Conservation (phyloP, 2,797 vertebrate genomes). For the Dromococcyx pavoninus region DNA sequence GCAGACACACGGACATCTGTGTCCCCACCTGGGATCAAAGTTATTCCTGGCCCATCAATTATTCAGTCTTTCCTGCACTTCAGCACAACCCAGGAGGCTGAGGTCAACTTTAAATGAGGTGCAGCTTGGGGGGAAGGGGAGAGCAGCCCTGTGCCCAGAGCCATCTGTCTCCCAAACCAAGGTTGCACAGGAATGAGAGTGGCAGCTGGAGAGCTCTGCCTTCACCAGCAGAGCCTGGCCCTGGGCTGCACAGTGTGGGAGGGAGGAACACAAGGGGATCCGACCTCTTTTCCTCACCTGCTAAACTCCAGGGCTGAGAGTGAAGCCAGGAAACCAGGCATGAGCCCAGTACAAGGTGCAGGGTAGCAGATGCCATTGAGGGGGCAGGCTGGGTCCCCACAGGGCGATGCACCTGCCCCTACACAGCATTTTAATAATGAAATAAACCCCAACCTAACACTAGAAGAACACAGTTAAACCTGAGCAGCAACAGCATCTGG, state of each 20-base stretch:
- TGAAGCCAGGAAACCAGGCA: accelerated
- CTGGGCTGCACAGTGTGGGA: background rate
- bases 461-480: background rate
- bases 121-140: accelerated
- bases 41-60: background rate
- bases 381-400: too few species aligned
- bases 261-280: background rate
- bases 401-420: background rate
- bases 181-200: accelerated
- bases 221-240: background rate
- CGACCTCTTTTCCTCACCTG: background rate
- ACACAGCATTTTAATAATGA: background rate
- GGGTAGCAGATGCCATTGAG: background rate
- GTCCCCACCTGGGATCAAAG: accelerated
- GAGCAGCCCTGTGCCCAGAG: accelerated
- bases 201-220: background rate
- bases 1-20: too few species aligned
- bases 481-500: background rate
- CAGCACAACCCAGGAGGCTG: accelerated
- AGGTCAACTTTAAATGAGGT: background rate
- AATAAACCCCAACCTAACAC: background rate
- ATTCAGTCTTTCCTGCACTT: background rate
- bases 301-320: background rate
- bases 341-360: too few species aligned
- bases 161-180: accelerated